A percentile compares a stretch with the other conserved stretches of the same genome.
Conservation (phyloP, 2,113 vertebrate genomes). For the Hippoglossus stenolepis region DNA sequence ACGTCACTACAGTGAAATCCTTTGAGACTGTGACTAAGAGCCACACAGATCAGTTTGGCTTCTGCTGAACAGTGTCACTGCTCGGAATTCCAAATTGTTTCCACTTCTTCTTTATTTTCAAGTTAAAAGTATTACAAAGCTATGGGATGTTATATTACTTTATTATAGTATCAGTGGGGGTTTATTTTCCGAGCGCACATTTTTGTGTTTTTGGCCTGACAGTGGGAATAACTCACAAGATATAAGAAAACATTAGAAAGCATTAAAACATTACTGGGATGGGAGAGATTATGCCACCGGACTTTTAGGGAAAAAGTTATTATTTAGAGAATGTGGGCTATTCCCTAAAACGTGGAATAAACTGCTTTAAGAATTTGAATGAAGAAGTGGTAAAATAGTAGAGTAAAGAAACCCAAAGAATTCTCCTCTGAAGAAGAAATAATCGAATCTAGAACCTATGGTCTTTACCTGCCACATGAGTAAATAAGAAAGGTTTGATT, state of each 20-base stretch:
- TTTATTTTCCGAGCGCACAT: background rate
- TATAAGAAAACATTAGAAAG: background rate
- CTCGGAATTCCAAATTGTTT: no score
- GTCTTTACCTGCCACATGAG: background rate
- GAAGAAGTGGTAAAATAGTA: background rate
- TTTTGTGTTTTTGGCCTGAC: background rate
- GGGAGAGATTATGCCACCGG: background rate
- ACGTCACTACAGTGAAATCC: no score
- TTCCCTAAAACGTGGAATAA: no score
- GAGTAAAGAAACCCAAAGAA: background rate
- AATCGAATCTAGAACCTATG: constrained; percentile 4
- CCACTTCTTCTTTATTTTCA: background rate
- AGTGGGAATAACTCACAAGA: background rate
- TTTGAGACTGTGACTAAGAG: no score
- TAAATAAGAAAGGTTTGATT: constrained; percentile 21
- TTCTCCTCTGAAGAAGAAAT: background rate
- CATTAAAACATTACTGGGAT: background rate
- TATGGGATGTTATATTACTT: background rate
- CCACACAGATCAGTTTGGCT: no score
- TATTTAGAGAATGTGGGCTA: no score
- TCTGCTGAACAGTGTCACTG: no score
- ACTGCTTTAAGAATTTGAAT: no score
- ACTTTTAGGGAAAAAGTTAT: no score
- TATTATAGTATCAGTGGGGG: background rate
- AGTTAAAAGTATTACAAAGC: background rate